Evolutionary conservation across 2,797 vertebrate species (phyloP).

Genomic region (Pampus argenteus): DNA sequence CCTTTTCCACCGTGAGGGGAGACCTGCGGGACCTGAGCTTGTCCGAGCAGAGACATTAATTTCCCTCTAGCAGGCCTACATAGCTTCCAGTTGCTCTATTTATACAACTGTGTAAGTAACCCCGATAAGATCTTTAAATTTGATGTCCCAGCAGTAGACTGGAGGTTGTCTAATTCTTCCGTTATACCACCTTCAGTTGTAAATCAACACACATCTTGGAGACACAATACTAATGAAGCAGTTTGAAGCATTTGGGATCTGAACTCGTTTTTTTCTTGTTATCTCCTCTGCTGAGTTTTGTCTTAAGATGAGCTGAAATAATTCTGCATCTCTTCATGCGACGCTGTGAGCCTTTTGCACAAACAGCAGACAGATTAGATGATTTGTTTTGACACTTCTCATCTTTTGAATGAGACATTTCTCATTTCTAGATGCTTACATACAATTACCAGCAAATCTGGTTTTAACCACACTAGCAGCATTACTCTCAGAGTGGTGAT

Average conservation of each 20-base stretch:
- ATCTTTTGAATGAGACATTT: neutral
- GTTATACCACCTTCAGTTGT: neutral
- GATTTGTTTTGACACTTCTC: neutral
- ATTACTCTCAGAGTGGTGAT: too few species aligned
- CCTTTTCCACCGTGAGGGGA: slow-evolving; percentile 34
- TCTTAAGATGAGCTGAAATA: slow-evolving; percentile 25
- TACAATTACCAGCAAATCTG: neutral
- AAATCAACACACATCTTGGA: slow-evolving; percentile 1
- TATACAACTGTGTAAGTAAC: slow-evolving; percentile 19
- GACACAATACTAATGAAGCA: neutral
- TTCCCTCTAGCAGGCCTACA: slow-evolving; percentile 36
- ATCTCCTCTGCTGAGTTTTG: slow-evolving; percentile 32
- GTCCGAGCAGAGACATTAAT: slow-evolving; percentile 50
- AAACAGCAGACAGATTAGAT: neutral
- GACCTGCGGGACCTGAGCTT: slow-evolving; percentile 46
- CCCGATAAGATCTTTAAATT: slow-evolving; percentile 35
- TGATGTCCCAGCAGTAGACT: slow-evolving; percentile 29
- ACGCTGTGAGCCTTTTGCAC: neutral
- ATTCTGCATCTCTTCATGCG: slow-evolving; percentile 5
- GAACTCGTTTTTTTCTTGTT: slow-evolving; percentile 39
- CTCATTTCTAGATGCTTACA: neutral
- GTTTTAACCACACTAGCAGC: neutral
- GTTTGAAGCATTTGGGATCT: slow-evolving; percentile 39
- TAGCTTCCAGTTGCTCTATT: slow-evolving; percentile 35
- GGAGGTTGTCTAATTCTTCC: slow-evolving; percentile 1